Conservation (phyloP, 1,140 invertebrate species). For the Hestina assimilis region DNA sequence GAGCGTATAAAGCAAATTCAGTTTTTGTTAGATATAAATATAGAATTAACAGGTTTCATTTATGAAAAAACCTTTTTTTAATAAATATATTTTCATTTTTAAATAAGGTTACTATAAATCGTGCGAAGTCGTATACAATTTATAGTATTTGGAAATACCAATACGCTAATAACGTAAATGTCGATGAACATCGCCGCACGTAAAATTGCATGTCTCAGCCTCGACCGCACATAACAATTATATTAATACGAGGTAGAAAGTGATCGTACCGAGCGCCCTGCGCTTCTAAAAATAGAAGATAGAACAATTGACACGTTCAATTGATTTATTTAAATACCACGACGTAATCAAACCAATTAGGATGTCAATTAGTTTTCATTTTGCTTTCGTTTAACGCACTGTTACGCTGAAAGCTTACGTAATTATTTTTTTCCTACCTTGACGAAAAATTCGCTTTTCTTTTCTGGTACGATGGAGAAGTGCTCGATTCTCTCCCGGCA, state of each 20-base stretch:
- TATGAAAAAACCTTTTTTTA: too few species aligned
- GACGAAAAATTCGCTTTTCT: too few species aligned
- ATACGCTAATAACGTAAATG: conserved; percentile 47
- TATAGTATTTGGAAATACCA: conserved; percentile 1
- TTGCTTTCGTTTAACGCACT: too few species aligned
- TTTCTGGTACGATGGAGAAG: too few species aligned
- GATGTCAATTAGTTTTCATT: not conserved
- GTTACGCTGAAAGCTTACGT: too few species aligned
- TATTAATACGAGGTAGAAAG: conserved; percentile 70
- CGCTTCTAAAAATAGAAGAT: conserved; percentile 59
- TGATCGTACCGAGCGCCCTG: conserved; percentile 48
- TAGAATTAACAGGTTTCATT: too few species aligned
- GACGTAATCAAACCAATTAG: conserved; percentile 17
- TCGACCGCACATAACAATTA: conserved; percentile 71
- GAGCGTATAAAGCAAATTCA: too few species aligned
- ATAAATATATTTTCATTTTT: not conserved
- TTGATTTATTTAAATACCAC: conserved; percentile 19
- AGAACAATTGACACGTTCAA: conserved; percentile 55
- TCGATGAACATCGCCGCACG: conserved; percentile 63
- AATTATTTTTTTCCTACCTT: too few species aligned
- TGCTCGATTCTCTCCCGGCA: too few species aligned
- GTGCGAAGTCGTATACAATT: not conserved
- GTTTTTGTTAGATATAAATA: too few species aligned
- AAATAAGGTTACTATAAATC: not conserved
- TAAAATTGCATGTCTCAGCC: conserved; percentile 73